These are phyloP conservation scores for Cyclura pinguis DNA, from an alignment of 2,797 vertebrate species.

Conservation along the genomic window DNA sequence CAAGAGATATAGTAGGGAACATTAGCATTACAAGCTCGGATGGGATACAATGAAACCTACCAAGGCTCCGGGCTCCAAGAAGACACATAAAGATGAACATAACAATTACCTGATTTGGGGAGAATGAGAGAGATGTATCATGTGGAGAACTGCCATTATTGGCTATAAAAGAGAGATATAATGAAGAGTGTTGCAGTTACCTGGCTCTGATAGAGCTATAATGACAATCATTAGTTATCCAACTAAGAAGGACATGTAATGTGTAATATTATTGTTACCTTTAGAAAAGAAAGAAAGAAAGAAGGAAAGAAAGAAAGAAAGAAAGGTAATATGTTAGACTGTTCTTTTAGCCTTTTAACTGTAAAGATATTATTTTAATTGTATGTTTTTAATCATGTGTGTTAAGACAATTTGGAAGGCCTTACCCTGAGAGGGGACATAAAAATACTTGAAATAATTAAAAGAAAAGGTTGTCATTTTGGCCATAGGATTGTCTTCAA, in stretches of 20 bases:
- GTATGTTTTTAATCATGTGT: not conserved
- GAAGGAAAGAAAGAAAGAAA: slow-evolving; percentile 11
- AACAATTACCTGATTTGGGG: slow-evolving; percentile 62
- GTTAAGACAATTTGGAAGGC: not conserved
- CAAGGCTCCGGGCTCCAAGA: slow-evolving; percentile 53
- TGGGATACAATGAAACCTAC: slow-evolving; percentile 66
- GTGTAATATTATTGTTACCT: slow-evolving; percentile 53
- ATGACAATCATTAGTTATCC: slow-evolving; percentile 64
- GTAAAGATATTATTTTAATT: not conserved
- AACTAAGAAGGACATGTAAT: slow-evolving; percentile 51
- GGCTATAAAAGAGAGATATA: slow-evolving; percentile 63
- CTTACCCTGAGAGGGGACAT: not conserved
- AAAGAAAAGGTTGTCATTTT: not conserved
- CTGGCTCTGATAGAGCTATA: slow-evolving; percentile 50
- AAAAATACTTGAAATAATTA: not conserved
- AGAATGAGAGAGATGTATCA: slow-evolving; percentile 59
- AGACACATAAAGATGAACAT: slow-evolving; percentile 62
- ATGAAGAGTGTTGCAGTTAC: slow-evolving; percentile 56
- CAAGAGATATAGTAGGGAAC: slow-evolving; percentile 40
- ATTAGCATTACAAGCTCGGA: slow-evolving; percentile 66
- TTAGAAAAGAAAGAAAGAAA: slow-evolving; percentile 21
- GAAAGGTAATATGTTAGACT: not conserved
- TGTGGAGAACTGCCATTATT: slow-evolving; percentile 55
- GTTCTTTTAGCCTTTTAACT: not conserved
- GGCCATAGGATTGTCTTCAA: too few relatives aligned